phyloP scores from a whole-genome alignment of 2,113 vertebrate species.

The Cygnus buccinator region DNA sequence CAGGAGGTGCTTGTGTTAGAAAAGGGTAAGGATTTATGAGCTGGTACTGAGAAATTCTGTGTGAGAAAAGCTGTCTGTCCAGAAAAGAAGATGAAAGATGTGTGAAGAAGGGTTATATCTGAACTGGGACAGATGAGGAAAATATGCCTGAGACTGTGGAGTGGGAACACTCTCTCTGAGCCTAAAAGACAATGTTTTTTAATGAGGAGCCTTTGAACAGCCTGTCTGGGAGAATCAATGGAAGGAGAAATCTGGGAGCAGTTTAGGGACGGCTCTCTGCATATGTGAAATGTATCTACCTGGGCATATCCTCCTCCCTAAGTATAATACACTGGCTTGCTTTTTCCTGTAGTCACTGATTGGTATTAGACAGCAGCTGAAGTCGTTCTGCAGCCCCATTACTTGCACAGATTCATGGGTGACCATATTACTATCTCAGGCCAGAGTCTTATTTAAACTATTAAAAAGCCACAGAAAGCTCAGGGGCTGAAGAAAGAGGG shows the following conservation, averaged over 20 bases:
- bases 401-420: neutral
- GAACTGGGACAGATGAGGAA: neutral
- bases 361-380: neutral
- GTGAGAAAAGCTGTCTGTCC: neutral
- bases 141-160: neutral
- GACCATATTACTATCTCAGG: neutral
- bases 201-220: neutral
- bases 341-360: neutral
- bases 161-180: neutral
- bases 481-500: neutral
- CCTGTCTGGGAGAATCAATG: neutral
- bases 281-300: neutral
- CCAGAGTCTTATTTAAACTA: neutral
- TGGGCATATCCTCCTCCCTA: neutral
- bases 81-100: neutral
- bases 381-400: neutral
- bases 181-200: neutral
- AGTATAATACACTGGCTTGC: neutral
- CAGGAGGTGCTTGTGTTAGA: neutral
- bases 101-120: neutral
- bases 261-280: neutral
- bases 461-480: neutral
- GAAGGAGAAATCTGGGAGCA: neutral
- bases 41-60: neutral
- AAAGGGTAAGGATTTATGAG: neutral